Base-by-base conservation (phyloP, 2,797 vertebrate species). In the Rhinella marina region DNA sequence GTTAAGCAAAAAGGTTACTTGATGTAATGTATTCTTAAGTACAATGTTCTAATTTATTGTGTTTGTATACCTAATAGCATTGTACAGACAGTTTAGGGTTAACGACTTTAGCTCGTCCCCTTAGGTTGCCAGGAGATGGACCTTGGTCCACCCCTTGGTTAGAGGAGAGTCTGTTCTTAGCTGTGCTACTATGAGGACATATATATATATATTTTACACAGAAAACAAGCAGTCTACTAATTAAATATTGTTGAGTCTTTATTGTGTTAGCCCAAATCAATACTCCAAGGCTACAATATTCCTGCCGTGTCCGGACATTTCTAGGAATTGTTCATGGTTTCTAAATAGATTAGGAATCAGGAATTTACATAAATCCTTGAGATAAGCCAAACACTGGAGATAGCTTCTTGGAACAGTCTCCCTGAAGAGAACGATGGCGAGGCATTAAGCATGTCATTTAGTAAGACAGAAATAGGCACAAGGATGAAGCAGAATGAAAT, bases 291-390 rank as follows among this genome's bases (percentile, higher is more conserved):
- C 62, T 57, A 29, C n/a, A 32, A 6, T 85, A 23, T 73, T 68
- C 14, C 57, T 59, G 48, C 14, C 19, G 9, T 78, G 80, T 72
- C 72, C 32, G 61, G 17, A 11, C 29, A 73, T 89, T 89, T 83
- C 72, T 70, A 61, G 72, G 88, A 89, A 89, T 52, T 41, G 54
- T n/a, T 88, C 78, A 52, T 79, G 82, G 66, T 29, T 70, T 77
- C 52, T 70, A 70, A 61, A 81, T 23, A 84, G 56, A 48, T 62
- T 81, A 81, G n/a, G 72, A 75, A 68, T 57, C 25, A 62, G 9
- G 62, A 17, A 48, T 82, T 25, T n/a, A 27, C 80, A 64, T 81
- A 81, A 64, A 84, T 48, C 87, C 82, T 88, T 84, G 82, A 84
- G 29, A 77, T 27, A 70, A 70, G 19, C 10, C 32, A 80, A 54